These are phyloP conservation scores for Cheilinus undulatus DNA, from an alignment of 2,113 vertebrate genomes.

Conservation along the genomic window DNA sequence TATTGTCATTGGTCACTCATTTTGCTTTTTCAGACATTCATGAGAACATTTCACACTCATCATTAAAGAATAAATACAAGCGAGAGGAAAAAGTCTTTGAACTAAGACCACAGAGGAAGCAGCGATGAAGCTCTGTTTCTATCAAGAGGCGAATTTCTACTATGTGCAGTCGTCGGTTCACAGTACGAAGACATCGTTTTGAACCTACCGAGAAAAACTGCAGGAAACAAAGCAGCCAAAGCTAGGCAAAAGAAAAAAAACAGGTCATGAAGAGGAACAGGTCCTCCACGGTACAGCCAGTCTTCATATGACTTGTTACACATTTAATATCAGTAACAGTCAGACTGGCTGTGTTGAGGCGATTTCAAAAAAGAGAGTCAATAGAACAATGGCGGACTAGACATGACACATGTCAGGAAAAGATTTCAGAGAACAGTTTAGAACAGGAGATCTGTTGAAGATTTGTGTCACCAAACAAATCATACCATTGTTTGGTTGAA, in stretches of 20 bases:
- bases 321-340: background rate
- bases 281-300: constrained; percentile 14
- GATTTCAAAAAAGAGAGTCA: background rate
- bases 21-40: constrained; percentile 58
- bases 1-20: constrained; percentile 18
- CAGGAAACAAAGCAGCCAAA: constrained; percentile 3
- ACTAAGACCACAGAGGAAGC: constrained; percentile 23
- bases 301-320: background rate
- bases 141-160: background rate
- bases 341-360: constrained; percentile 5
- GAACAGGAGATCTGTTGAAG: constrained; percentile 10
- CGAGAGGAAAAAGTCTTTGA: constrained; percentile 21
- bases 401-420: background rate
- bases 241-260: background rate
- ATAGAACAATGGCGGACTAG: constrained; percentile 27
- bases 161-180: constrained; percentile 48
- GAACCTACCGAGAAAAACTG: constrained; percentile 10
- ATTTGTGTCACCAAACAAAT: background rate
- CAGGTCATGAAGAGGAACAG: background rate
- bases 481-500: constrained; percentile 10
- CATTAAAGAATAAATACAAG: constrained; percentile 67
- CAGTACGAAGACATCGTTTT: constrained; percentile 21
- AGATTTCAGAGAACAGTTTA: background rate
- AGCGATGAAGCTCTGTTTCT: constrained; percentile 20
- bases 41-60: constrained; percentile 71